Conservation (phyloP, 2,888 invertebrate genomes). For the Phania funesta region DNA sequence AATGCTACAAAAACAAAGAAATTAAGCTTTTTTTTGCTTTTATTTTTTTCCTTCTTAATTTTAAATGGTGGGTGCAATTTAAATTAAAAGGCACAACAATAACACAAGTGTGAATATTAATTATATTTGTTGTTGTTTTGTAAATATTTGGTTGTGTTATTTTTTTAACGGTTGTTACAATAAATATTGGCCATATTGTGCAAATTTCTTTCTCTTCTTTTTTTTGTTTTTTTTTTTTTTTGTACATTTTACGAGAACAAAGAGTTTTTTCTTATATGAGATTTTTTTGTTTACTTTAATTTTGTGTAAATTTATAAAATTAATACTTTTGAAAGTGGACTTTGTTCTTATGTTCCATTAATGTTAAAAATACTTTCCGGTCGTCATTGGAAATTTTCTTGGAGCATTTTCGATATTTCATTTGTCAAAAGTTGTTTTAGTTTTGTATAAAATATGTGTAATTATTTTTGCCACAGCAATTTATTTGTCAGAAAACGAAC, state of each 20-base stretch:
- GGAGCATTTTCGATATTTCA: not conserved
- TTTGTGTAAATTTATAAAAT: not conserved
- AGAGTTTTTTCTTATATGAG: constrained; percentile 6
- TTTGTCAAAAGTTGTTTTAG: not conserved
- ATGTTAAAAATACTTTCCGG: not conserved
- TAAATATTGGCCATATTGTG: constrained; percentile 38
- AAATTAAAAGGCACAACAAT: constrained; percentile 12
- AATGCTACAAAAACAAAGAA: constrained; percentile 13
- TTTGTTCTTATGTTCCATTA: constrained; percentile 12
- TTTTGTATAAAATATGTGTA: not conserved
- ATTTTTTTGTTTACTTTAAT: not conserved
- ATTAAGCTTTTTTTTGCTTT: not conserved
- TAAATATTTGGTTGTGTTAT: constrained; percentile 17
- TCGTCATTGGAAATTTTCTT: constrained; percentile 4
- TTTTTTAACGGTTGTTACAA: not conserved
- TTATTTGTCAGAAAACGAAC: too few relatives aligned
- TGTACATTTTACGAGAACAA: constrained; percentile 29
- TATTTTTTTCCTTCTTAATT: not conserved
- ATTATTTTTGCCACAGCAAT: not conserved
- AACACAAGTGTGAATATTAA: constrained; percentile 20
- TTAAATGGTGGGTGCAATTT: constrained; percentile 23
- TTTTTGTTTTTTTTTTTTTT: constrained; percentile 6
- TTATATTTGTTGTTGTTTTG: constrained; percentile 23
- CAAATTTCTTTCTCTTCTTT: not conserved
- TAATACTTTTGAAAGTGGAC: constrained; percentile 13